Evolutionary conservation across 1,140 invertebrate genomes (phyloP), one percentile per base, ranked within the genome.

Genomic region (Tigriopus japonicus): DNA sequence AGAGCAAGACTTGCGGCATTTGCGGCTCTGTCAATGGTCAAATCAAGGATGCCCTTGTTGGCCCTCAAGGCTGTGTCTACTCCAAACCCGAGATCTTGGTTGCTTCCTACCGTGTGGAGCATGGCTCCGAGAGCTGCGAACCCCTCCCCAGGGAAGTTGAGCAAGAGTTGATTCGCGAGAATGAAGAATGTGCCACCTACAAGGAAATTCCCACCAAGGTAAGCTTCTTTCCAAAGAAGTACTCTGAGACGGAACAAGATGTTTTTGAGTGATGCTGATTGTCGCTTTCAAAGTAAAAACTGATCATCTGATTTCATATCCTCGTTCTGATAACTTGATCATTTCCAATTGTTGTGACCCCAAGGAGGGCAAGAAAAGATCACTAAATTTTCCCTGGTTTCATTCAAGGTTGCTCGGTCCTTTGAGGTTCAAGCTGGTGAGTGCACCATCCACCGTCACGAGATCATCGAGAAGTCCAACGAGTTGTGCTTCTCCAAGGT

Each of bases 71-170:
- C n/a, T 62, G 60, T 40, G 24, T 62, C n/a, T 62, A 59, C 60
- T 60, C 41, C 23, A 17, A 23, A 7, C 52, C 60, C 21, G 21
- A 21, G 28, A 52, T 43, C 23, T 35, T 42, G n/a, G 52, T 23
- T 42, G 60, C 60, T 62, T 52, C 60, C 56, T 62, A 62, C 49
- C 59, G 52, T 42, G 58, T 62, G 15, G 40, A 58, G n/a, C 28
- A 58, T 21, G 13, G 13, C 42, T n/a, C 55, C 6, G 21, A 28
- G 35, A 14, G 9, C 14, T 58, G 55, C 55, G 10, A 49, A 10
- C 55, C 55, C 40, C 17, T 58, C 21, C 15, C 21, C 17, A 42
- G 13, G 15, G 15, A 23, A 40, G 40, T 58, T 24, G 40, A 58
- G 28, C 55, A 58, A 43, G 42, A n/a, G 21, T 42, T 58, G 28